Base-by-base conservation (phyloP, 1,140 invertebrate genomes). In the Prorops nasuta region DNA sequence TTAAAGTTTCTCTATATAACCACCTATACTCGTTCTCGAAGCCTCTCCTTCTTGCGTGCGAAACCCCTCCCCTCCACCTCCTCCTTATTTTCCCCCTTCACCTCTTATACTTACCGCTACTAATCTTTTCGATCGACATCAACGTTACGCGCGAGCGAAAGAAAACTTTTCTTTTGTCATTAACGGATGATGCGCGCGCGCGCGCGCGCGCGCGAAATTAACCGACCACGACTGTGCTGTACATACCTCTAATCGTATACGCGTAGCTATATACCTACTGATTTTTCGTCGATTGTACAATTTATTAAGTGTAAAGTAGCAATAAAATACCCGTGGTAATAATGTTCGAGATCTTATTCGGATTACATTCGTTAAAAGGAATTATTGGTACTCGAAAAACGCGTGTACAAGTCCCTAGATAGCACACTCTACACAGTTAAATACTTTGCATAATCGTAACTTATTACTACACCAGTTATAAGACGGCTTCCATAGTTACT, bases 1-100 rank as follows among this genome's bases (percentile, higher is more conserved):
- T 74, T 72, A 72, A 71, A 73, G 65, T 71, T 74, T 72, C 64
- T 72, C 58, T 68, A 62, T 70, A 66, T 68, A 67, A 64, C 63
- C 63, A 67, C 58, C 67, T 58, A 62, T 64, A 58, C 56, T 63
- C 56, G 56, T 60, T 56, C 48, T 43, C n/a, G n/a, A n/a, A n/a
- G n/a, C n/a, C n/a, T n/a, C n/a, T n/a, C n/a, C n/a, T n/a, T n/a
- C n/a, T n/a, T n/a, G n/a, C n/a, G n/a, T n/a, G n/a, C n/a, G n/a
- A n/a, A n/a, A n/a, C n/a, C n/a, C n/a, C n/a, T n/a, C n/a, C 39
- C 43, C 46, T 42, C 43, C 43, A 49, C 50, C 59, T 44, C 47
- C 43, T 51, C 56, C 46, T 51, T 21, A 18, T 38, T 43, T 35
- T 31, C 31, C 36, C 32, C 8, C 22, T n/a, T 37, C n/a, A 44